Conservation (phyloP, 1,140 invertebrate species). For the Atta colombica region DNA sequence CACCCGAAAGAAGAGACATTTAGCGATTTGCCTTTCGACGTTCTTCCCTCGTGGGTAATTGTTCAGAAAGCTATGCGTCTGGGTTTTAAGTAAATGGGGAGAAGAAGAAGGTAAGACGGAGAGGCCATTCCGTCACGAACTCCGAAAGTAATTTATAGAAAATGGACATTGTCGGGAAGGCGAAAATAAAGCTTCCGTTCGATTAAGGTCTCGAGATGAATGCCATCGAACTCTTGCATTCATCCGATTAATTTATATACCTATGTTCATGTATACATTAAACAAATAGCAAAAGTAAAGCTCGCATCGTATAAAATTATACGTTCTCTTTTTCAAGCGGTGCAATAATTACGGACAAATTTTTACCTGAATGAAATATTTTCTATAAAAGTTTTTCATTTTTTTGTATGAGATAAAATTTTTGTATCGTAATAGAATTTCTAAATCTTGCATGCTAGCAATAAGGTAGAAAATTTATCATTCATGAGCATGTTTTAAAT, state of each 20-base stretch:
- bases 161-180: conserved; percentile 32
- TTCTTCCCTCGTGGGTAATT: conserved; percentile 49
- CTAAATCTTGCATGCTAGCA: no score
- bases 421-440: neutral
- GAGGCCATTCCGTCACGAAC: conserved; percentile 53
- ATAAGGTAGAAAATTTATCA: no score
- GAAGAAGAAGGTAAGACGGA: neutral
- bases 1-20: conserved; percentile 26
- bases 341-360: neutral
- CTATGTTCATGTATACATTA: conserved; percentile 6
- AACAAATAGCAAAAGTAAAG: conserved; percentile 9
- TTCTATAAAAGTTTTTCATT: neutral
- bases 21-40: conserved; percentile 22
- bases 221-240: conserved; percentile 27
- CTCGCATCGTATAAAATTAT: neutral
- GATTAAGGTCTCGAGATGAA: conserved; percentile 42
- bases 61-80: conserved; percentile 62
- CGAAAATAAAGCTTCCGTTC: conserved; percentile 58
- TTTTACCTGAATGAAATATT: conserved; percentile 12
- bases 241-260: conserved; percentile 7
- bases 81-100: conserved; percentile 59
- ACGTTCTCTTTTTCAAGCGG: neutral
- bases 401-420: neutral
- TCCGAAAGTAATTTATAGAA: conserved; percentile 60
- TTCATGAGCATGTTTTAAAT: no score